These are phyloP conservation scores for Percopsis omiscomaycus DNA, from an alignment of 2,797 vertebrate species.

Conservation along the genomic window DNA sequence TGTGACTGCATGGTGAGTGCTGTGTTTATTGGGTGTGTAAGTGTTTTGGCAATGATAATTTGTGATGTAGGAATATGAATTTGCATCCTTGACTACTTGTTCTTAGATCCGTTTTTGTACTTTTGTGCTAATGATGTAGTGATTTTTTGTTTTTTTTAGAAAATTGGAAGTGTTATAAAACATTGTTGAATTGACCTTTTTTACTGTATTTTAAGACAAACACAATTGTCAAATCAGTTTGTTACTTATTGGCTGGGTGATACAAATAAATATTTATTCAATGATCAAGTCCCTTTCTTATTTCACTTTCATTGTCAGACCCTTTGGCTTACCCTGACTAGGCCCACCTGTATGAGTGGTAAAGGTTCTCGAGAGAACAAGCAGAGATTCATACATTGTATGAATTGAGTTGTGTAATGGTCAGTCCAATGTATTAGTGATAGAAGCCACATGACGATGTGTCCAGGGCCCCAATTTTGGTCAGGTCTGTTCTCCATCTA, in stretches of 20 bases:
- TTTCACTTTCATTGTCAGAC: background rate
- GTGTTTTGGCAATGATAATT: constrained; percentile 6
- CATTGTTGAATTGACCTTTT: constrained; percentile 34
- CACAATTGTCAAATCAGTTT: constrained; percentile 44
- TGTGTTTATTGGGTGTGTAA: background rate
- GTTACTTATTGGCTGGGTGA: constrained; percentile 33
- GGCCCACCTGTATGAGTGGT: background rate
- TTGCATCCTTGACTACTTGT: constrained; percentile 5
- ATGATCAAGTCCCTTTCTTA: constrained; percentile 1
- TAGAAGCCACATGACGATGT: too few species aligned
- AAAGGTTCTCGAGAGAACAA: too few species aligned
- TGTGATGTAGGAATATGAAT: constrained; percentile 13
- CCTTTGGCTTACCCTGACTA: background rate
- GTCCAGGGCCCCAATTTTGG: too few species aligned
- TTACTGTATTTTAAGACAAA: constrained; percentile 37
- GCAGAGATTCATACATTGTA: too few species aligned
- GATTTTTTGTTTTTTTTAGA: constrained; percentile 17
- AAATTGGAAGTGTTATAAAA: constrained; percentile 5
- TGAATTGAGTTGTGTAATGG: too few species aligned
- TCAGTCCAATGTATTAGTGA: too few species aligned
- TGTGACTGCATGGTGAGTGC: background rate
- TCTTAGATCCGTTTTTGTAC: constrained; percentile 4
- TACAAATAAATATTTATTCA: constrained; percentile 53
- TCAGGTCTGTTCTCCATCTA: too few species aligned
- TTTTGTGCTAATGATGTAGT: background rate